Conservation (phyloP, 64 coral and sea anemone species). For the Actinia tenebrosa region DNA sequence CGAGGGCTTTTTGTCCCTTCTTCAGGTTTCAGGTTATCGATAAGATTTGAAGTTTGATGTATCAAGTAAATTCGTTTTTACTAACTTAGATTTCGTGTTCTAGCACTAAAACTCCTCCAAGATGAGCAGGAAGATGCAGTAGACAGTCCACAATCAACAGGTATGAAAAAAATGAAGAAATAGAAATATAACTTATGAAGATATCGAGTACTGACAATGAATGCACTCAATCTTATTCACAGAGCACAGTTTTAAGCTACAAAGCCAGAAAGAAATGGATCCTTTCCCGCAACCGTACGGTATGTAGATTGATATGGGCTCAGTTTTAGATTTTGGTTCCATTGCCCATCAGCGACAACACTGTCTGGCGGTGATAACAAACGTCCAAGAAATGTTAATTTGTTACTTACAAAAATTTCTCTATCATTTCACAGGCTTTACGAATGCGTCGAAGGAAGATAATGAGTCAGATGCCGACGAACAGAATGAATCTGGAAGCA, state of each 20-base stretch:
- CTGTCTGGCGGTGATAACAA: too few species aligned
- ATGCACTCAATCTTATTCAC: neutral
- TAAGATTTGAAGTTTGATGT: too few species aligned
- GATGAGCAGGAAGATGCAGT: neutral
- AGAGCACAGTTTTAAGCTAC: neutral
- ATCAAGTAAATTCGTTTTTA: too few species aligned
- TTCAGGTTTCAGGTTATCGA: too few species aligned
- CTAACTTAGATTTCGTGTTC: neutral
- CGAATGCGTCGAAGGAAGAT: neutral
- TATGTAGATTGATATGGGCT: neutral
- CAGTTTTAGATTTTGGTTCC: neutral
- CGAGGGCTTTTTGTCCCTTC: too few species aligned
- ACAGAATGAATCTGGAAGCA: neutral
- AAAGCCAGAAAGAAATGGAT: neutral
- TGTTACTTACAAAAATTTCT: neutral
- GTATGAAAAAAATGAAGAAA: neutral
- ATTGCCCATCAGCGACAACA: too few species aligned
- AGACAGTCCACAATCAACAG: conserved; percentile 1
- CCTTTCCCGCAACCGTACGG: neutral
- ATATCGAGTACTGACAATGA: neutral
- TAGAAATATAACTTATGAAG: neutral
- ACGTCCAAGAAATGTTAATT: too few species aligned
- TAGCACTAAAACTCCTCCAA: neutral
- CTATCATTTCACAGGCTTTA: neutral
- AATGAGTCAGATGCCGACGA: conserved; percentile 3